These are phyloP conservation scores for Sternotherus odoratus DNA, from an alignment of 2,797 vertebrate genomes.

Conservation along the genomic window DNA sequence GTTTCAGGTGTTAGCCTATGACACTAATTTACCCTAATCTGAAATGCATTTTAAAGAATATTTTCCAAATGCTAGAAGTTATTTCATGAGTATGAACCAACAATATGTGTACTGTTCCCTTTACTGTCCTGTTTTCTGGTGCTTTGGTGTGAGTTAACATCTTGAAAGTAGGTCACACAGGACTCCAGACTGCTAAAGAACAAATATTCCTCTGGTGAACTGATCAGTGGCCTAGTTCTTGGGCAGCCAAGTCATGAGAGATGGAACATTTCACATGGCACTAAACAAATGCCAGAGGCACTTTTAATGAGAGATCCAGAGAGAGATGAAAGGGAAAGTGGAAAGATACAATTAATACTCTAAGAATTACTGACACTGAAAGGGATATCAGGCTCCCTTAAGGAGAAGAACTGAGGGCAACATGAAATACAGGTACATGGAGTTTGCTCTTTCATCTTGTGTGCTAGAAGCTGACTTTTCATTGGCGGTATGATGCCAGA, in stretches of 20 bases:
- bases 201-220: slow-evolving; percentile 71
- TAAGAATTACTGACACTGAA: not conserved
- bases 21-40: not conserved
- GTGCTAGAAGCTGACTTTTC: fast-evolving
- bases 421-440: fast-evolving
- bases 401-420: not conserved
- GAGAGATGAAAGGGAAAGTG: not conserved
- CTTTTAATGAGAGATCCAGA: slow-evolving; percentile 28
- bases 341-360: not conserved
- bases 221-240: slow-evolving; percentile 52
- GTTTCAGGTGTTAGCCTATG: not conserved
- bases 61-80: not conserved
- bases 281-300: slow-evolving; percentile 48
- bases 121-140: not conserved
- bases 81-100: not conserved
- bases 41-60: fast-evolving
- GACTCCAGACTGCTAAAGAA: slow-evolving; percentile 53
- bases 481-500: fast-evolving
- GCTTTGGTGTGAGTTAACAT: slow-evolving; percentile 27
- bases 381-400: not conserved
- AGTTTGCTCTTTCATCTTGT: fast-evolving
- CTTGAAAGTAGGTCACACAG: slow-evolving; percentile 70
- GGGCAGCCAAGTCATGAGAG: slow-evolving; percentile 62
- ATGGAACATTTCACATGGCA: slow-evolving; percentile 22
- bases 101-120: not conserved